These are phyloP conservation scores for Folsomia candida DNA, from an alignment of 2,888 invertebrate genomes.

Conservation along the genomic window DNA sequence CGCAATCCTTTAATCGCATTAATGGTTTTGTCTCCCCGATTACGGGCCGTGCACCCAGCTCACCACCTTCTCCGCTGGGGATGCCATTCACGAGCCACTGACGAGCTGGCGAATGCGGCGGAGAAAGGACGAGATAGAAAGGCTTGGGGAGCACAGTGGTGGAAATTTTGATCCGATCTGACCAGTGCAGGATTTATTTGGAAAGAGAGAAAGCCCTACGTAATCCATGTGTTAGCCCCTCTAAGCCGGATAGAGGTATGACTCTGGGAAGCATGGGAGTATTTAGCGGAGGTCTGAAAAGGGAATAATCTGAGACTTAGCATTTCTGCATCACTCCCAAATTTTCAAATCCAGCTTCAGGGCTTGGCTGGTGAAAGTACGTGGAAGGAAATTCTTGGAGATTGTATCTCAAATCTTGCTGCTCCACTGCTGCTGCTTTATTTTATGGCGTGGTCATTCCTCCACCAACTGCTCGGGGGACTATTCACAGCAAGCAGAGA, in stretches of 20 bases:
- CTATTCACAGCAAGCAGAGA: neutral
- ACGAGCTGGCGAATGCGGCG: too few relatives aligned
- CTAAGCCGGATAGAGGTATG: neutral
- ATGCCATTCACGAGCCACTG: too few relatives aligned
- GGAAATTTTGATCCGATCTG: neutral
- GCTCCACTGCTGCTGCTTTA: neutral
- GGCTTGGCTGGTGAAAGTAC: neutral
- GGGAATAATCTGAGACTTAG: neutral
- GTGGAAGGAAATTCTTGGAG: neutral
- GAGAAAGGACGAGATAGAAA: neutral
- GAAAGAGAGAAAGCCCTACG: too few relatives aligned
- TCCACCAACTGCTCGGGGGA: neutral
- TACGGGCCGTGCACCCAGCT: neutral
- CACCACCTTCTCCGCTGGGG: neutral
- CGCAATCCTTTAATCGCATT: constrained; percentile 50
- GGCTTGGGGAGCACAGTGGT: neutral
- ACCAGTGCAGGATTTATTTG: too few relatives aligned
- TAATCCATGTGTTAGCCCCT: neutral
- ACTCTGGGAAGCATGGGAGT: neutral
- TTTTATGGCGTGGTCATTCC: neutral
- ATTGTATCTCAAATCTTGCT: neutral
- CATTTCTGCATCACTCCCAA: neutral
- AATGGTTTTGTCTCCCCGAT: constrained; percentile 41
- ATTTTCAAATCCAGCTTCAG: neutral
- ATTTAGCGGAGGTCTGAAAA: neutral